Conservation (phyloP, 2,888 invertebrate species). For the Matsumyia berberina region DNA sequence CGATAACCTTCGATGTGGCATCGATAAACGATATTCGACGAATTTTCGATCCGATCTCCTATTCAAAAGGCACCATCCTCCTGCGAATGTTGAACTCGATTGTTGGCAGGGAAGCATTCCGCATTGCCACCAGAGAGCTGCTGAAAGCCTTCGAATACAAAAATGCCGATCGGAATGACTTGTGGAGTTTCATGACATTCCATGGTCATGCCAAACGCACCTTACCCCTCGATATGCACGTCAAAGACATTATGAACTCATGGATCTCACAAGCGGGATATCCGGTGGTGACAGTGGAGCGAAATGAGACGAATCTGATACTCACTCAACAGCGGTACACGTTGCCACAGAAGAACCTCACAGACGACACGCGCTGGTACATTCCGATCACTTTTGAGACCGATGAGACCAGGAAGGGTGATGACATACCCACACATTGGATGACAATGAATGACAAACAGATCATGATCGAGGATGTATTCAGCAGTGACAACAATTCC, state of each 20-base stretch:
- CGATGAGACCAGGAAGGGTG: conserved; percentile 80
- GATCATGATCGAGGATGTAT: conserved; percentile 81
- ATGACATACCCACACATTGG: conserved; percentile 83
- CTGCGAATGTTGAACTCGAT: conserved; percentile 90
- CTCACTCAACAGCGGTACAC: conserved; percentile 82
- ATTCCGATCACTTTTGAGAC: conserved; percentile 83
- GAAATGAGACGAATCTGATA: conserved; percentile 82
- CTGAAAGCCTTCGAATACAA: conserved; percentile 85
- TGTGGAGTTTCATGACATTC: conserved; percentile 88
- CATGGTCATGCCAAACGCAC: conserved; percentile 85
- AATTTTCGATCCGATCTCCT: conserved; percentile 90
- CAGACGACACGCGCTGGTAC: conserved; percentile 82
- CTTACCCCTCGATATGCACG: conserved; percentile 83
- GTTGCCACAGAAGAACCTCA: conserved; percentile 80
- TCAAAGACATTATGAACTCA: conserved; percentile 88
- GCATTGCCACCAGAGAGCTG: conserved; percentile 85
- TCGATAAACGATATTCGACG: conserved; percentile 87
- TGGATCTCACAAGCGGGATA: conserved; percentile 89
- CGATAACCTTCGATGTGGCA: conserved; percentile 87
- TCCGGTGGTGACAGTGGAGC: conserved; percentile 87
- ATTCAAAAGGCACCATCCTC: conserved; percentile 89
- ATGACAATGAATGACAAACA: conserved; percentile 80
- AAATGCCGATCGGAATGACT: conserved; percentile 87
- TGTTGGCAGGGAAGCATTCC: conserved; percentile 87
- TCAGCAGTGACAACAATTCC: conserved; percentile 79